phyloP scores from a whole-genome alignment of 2,797 vertebrate genomes.

The Scomberomorus guttatus region DNA sequence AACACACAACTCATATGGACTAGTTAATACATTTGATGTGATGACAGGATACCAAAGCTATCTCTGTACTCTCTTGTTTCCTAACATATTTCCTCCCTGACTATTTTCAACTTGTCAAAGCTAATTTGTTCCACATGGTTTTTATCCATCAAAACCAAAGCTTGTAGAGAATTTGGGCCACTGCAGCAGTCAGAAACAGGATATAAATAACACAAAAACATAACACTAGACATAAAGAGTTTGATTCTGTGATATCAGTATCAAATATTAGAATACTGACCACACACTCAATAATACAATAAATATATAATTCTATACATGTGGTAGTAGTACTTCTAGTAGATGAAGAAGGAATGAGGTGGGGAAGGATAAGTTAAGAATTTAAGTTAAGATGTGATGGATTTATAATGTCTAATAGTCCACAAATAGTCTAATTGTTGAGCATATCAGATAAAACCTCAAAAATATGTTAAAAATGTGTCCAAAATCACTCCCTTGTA shows the following conservation, averaged over 20 bases:
- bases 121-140: constrained; percentile 6
- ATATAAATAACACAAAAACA: not conserved
- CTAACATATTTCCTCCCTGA: not conserved
- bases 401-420: too few relatives aligned
- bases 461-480: too few relatives aligned
- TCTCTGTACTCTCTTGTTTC: not conserved
- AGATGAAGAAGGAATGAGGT: not conserved
- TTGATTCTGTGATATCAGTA: not conserved
- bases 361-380: too few relatives aligned
- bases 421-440: too few relatives aligned
- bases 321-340: not conserved
- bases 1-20: too few relatives aligned
- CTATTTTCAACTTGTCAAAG: not conserved
- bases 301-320: not conserved
- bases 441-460: too few relatives aligned
- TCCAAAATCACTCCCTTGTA: too few relatives aligned
- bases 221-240: not conserved
- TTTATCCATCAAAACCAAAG: constrained; percentile 4
- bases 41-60: too few relatives aligned
- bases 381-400: too few relatives aligned
- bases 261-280: not conserved
- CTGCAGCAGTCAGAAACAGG: not conserved
- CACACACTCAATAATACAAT: not conserved
- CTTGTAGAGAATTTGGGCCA: not conserved
- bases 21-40: not conserved